These are phyloP conservation scores for Kryptopterus vitreolus DNA, from an alignment of 2,797 vertebrate species.

Conservation along the genomic window DNA sequence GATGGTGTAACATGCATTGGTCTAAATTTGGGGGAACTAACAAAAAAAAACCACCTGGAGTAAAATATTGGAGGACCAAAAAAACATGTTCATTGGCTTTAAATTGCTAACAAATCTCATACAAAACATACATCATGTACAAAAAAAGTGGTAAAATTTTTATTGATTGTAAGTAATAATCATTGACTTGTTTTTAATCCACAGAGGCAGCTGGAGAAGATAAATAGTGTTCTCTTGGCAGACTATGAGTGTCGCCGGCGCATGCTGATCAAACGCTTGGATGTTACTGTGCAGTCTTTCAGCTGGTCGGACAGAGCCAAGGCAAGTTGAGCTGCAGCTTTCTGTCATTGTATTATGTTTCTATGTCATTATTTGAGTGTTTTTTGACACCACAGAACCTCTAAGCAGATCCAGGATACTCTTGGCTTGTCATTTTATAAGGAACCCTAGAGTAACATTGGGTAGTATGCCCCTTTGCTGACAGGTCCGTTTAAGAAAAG, in stretches of 20 bases:
- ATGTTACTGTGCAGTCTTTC: constrained; percentile 96
- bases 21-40: neutral
- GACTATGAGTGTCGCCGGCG: constrained; percentile 93
- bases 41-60: no score
- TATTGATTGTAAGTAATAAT: neutral
- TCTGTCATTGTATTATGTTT: neutral
- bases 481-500: neutral
- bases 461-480: neutral
- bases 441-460: neutral
- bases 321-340: constrained; percentile 63
- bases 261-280: constrained; percentile 94
- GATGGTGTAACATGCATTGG: neutral
- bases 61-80: no score
- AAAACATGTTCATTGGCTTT: no score
- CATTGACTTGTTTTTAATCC: constrained; percentile 35
- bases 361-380: neutral
- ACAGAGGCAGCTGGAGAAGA: constrained; percentile 81
- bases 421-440: neutral
- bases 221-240: constrained; percentile 79
- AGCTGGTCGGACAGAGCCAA: constrained; percentile 96
- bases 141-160: neutral
- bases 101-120: no score
- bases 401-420: neutral
- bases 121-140: no score
- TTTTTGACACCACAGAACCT: neutral